phyloP scores from a whole-genome alignment of 2,888 invertebrate species.

The Tillus elongatus region DNA sequence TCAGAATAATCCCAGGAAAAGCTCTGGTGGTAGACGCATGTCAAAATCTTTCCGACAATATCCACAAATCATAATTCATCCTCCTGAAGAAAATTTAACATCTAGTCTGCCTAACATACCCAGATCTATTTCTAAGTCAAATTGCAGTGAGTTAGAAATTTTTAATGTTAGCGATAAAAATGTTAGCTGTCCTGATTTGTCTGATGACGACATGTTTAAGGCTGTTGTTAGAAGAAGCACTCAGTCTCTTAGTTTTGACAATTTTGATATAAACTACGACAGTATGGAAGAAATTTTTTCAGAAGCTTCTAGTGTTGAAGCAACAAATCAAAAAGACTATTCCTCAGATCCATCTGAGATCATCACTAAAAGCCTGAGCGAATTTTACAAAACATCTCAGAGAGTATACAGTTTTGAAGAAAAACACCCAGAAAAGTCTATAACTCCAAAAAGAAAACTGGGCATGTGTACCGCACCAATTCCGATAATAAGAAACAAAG shows the following conservation, averaged over 20 bases:
- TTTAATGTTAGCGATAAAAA: slow-evolving; percentile 28
- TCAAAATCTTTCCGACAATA: slow-evolving; percentile 34
- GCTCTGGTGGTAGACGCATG: slow-evolving; percentile 25
- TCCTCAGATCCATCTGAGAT: no score
- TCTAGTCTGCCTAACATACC: slow-evolving; percentile 37
- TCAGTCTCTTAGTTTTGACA: slow-evolving; percentile 13
- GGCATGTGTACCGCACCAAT: background rate
- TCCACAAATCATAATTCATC: slow-evolving; percentile 34
- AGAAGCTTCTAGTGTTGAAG: no score
- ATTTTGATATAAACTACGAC: slow-evolving; percentile 13
- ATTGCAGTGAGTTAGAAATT: background rate
- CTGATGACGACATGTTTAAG: slow-evolving; percentile 22
- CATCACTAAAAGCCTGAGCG: no score
- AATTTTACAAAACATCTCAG: no score
- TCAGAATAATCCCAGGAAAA: slow-evolving; percentile 24
- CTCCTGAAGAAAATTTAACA: slow-evolving; percentile 33
- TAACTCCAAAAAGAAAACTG: no score
- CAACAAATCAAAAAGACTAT: no score
- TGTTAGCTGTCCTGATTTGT: slow-evolving; percentile 34
- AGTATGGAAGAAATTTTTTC: slow-evolving; percentile 16
- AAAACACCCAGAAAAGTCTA: no score
- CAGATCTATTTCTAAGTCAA: slow-evolving; percentile 12
- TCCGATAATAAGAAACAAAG: slow-evolving; percentile 13
- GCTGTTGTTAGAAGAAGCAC: no score
- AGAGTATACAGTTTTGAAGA: no score